These are phyloP conservation scores for Symphodus melops DNA, from an alignment of 2,113 vertebrate species.

Conservation along the genomic window DNA sequence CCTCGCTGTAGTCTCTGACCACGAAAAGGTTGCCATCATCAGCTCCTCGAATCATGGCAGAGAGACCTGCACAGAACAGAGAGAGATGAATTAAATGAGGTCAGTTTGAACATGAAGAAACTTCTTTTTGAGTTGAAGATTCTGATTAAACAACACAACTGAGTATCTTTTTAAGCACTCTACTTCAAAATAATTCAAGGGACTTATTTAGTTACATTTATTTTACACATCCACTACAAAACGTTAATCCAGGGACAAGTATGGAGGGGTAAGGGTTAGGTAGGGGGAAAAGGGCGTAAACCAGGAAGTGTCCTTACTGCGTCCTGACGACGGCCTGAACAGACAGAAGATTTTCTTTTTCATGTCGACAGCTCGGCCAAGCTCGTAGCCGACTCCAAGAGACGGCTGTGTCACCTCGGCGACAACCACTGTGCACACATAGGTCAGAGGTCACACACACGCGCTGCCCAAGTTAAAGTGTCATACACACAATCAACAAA, in stretches of 20 bases:
- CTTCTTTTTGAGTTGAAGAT: too few species aligned
- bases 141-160: too few species aligned
- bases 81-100: background rate
- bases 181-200: too few species aligned
- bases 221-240: too few species aligned
- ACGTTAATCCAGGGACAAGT: too few species aligned
- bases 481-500: background rate
- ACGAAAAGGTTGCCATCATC: constrained; percentile 3
- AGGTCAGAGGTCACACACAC: constrained; percentile 26
- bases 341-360: constrained; percentile 66
- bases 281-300: background rate
- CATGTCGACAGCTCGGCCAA: constrained; percentile 59
- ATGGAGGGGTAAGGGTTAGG: background rate
- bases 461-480: too few species aligned
- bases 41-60: constrained; percentile 74
- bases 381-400: constrained; percentile 73
- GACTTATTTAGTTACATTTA: too few species aligned
- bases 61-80: constrained; percentile 56
- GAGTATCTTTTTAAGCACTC: too few species aligned
- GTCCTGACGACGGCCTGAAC: constrained; percentile 64
- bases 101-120: too few species aligned
- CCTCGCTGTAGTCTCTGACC: constrained; percentile 63
- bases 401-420: constrained; percentile 74
- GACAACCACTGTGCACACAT: constrained; percentile 51
- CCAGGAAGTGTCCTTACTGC: constrained; percentile 54